Evolutionary conservation across 2,888 invertebrate genomes (phyloP).

Genomic region (Syritta pipiens): DNA sequence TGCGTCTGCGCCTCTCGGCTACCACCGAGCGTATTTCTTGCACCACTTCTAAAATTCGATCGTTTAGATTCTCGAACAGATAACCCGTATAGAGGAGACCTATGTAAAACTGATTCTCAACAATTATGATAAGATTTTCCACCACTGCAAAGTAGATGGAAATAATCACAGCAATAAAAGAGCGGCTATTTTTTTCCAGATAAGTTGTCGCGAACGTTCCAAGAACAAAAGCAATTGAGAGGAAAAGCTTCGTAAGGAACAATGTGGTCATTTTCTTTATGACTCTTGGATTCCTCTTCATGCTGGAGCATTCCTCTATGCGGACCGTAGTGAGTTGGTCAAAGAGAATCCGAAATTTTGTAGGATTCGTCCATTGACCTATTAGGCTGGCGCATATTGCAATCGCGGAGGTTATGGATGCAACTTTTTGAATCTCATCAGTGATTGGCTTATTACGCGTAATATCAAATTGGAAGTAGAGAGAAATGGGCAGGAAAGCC

Average conservation of each 20-base stretch:
- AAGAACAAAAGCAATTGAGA: conserved; percentile 17
- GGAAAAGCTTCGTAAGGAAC: not conserved
- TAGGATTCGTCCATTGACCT: conserved; percentile 23
- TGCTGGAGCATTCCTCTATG: conserved; percentile 5
- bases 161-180: not conserved
- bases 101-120: conserved; percentile 39
- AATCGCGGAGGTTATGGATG: conserved; percentile 4
- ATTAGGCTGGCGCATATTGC: conserved; percentile 17
- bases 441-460: not conserved
- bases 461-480: not conserved
- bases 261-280: not conserved
- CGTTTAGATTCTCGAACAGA: conserved; percentile 38
- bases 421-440: not conserved
- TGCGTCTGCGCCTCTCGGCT: not conserved
- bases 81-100: conserved; percentile 20
- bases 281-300: not conserved
- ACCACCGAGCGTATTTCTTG: conserved; percentile 2
- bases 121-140: conserved; percentile 34
- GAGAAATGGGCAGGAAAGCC: conserved; percentile 8
- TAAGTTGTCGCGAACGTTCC: not conserved
- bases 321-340: conserved; percentile 10
- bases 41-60: not conserved
- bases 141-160: conserved; percentile 14
- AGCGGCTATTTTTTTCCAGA: not conserved
- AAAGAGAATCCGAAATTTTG: conserved; percentile 1